Percentiles rank a stretch among this genome's conserved stretches.
Conservation (phyloP, 2,888 invertebrate genomes). For the Agriopis aurantiaria region DNA sequence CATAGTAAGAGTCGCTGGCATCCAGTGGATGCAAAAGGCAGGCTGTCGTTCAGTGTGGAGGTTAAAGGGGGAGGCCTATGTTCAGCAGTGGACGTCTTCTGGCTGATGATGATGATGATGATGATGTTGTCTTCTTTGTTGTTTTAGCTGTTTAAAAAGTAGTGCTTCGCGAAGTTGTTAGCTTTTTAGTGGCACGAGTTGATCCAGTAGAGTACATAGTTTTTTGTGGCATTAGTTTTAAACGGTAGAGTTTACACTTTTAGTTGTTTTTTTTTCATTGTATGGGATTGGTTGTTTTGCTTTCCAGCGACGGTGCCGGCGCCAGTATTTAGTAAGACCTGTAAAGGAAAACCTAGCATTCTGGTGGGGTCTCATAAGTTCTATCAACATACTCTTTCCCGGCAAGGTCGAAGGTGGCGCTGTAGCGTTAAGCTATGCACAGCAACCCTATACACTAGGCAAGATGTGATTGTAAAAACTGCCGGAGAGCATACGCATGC, state of each 20-base stretch:
- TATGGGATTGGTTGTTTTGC: constrained; percentile 34
- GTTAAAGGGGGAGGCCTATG: too few relatives aligned
- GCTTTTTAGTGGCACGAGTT: too few relatives aligned
- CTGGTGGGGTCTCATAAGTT: constrained; percentile 59
- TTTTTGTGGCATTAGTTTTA: too few relatives aligned
- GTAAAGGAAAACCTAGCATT: constrained; percentile 53
- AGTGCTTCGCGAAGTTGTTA: too few relatives aligned
- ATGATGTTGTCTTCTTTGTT: too few relatives aligned
- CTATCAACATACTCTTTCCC: constrained; percentile 2
- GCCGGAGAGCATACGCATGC: constrained; percentile 58
- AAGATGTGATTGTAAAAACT: constrained; percentile 59
- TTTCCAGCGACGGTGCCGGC: constrained; percentile 38
- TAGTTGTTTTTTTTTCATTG: constrained; percentile 12
- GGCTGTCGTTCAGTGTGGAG: too few relatives aligned
- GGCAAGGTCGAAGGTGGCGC: constrained; percentile 49
- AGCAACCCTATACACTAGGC: constrained; percentile 55
- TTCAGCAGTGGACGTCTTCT: too few relatives aligned
- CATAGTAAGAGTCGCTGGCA: too few relatives aligned
- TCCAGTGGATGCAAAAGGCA: too few relatives aligned
- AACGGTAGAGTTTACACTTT: background rate
- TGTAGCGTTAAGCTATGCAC: constrained; percentile 55
- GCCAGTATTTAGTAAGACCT: constrained; percentile 57
- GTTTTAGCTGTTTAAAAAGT: too few relatives aligned
- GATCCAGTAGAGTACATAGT: too few relatives aligned
- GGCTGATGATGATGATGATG: too few relatives aligned